Base-by-base conservation (phyloP, 2,797 vertebrate genomes). In the Chromobotia macracanthus region DNA sequence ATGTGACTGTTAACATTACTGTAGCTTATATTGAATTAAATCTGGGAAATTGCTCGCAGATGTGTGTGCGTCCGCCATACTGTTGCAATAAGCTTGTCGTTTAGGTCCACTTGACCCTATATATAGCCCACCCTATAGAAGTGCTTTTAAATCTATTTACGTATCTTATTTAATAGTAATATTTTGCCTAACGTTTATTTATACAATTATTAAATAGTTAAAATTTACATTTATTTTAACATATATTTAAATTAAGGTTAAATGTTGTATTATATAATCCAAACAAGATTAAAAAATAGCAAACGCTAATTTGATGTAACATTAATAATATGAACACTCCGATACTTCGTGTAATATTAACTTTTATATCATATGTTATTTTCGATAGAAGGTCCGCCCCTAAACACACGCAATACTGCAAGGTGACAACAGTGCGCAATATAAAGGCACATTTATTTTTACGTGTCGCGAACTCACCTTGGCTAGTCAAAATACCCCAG, bases 401-500 rank as follows among this genome's bases (percentile, higher is more conserved):
- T 3, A 51, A 58, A 7, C 12, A 60, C 53, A 75, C 28, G 65
- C 55, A 51, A 61, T 69, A 19, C 68, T 73, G 69, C 53, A 68
- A 41, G 18, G 63, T 78, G 75, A 44, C 41, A 44, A 44, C 41
- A 44, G 41, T 9, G 41, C 8, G 41, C 38, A 71, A 55, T 55
- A 46, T 53, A 25, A 75, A 31, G 0, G 16, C 5, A 15, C 61
- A 51, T 63, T 35, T 51, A 55, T 9, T 44, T 61, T 16, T 46
- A 25, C 90, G 44, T 56, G 31, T 48, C 21, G 35, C 44, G 61
- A 72, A 96, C 96, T 92, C 89, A 98, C 97, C 96, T 96, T 98
- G 96, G 90, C 96, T 97, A 84, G 95, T 97, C 87, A 98, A 94
- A 89, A 98, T 92, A 82, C 95, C 96, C 97, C 96, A 98, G 92